Conservation (phyloP, 2,888 invertebrate species). For the Yponomeuta sedellus region DNA sequence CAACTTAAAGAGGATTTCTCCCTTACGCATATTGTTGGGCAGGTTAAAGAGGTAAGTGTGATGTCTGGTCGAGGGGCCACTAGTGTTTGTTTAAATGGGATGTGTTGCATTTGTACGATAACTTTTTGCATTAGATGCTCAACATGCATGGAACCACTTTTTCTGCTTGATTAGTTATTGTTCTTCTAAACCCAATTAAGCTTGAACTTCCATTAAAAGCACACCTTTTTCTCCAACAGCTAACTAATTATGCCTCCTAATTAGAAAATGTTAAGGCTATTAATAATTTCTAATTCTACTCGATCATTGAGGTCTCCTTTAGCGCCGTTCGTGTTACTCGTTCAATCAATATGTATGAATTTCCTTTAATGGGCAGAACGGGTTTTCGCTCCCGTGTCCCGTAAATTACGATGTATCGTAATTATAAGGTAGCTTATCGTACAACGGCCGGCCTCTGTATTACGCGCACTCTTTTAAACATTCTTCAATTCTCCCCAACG, state of each 20-base stretch:
- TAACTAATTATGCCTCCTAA: background rate
- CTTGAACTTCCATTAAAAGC: background rate
- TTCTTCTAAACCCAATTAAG: background rate
- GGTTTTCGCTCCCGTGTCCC: constrained; percentile 37
- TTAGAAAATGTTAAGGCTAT: constrained; percentile 7
- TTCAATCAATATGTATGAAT: constrained; percentile 46
- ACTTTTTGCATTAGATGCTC: background rate
- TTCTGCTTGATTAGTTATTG: background rate
- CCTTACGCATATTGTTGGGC: background rate
- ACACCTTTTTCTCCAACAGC: background rate
- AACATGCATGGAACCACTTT: background rate
- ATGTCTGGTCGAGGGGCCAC: background rate
- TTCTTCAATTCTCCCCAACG: background rate
- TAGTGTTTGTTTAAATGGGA: background rate
- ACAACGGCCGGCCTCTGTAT: constrained; percentile 26
- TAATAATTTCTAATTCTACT: background rate
- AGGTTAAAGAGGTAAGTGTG: background rate
- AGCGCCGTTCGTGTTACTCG: constrained; percentile 25
- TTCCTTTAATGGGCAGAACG: constrained; percentile 49
- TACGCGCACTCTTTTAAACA: constrained; percentile 1
- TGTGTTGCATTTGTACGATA: background rate
- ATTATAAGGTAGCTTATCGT: constrained; percentile 48
- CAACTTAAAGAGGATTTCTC: background rate
- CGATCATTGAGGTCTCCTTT: background rate
- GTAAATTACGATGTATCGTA: constrained; percentile 43